Evolutionary conservation across 2,113 vertebrate genomes (phyloP), one percentile per base, ranked within the genome.

Genomic region (Barnardius zonarius): DNA sequence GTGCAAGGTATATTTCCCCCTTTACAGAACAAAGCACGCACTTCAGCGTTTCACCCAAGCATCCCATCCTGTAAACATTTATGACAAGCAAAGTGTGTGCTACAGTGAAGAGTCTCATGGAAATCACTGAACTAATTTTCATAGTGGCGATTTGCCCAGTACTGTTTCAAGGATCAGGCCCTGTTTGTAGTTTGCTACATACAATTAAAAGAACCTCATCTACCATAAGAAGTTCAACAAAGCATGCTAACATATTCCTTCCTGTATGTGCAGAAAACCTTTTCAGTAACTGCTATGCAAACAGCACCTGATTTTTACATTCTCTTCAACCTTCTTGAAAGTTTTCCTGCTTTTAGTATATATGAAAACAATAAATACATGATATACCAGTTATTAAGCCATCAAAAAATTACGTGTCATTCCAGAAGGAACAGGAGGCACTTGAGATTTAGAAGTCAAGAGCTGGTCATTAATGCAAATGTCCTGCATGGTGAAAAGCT

Each of bases 331-430:
- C n/a, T 67, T 88, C 22, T 86, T 87, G 78, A 48, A 75, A 85
- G 51, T 76, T 87, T 69, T 83, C 61, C 77, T 93, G 78, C 59
- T 92, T 85, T 96, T 96, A 95, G 91, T 90, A 90, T 79, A 96
- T 31, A 70, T 51, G 66, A 95, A 97, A 97, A 96, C 77, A 98
- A 98, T 98, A 98, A 98, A 98, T 98, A 98, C 49, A 83, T 12
- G 74, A 86, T 97, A 97, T 59, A 85, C 13, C 85, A 96, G 67
- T 59, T 92, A 96, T 44, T 82, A 73, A 93, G 89, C 91, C 92
- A 90, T 63, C 46, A 69, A 93, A 95, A 84, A 93, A 92, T 55
- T 54, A 86, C 5, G 22, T 77, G 31, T 93, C 52, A 72, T 92
- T 89, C 77, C 76, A 61, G 69, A 95, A 94, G 61, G 90, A 77